Base-by-base conservation (phyloP, 2,888 invertebrate species). In the Emmelina monodactyla region DNA sequence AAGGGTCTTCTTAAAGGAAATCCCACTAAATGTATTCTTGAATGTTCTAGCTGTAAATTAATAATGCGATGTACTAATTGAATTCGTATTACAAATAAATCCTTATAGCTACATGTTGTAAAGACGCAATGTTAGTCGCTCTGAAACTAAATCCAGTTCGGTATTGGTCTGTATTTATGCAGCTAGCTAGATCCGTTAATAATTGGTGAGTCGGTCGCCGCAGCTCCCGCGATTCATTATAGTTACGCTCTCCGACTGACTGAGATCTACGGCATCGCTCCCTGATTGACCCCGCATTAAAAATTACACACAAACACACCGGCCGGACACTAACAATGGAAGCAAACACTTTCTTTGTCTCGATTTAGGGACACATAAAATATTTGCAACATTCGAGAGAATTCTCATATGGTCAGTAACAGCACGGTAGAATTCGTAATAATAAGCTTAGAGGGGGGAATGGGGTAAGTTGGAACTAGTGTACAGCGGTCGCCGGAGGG, bases 201-300 rank as follows among this genome's bases (percentile, higher is more conserved):
- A 82, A 82, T 82, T 80, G 76, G 67, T 75, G 69, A 76, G 69
- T 79, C 81, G 82, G 79, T 69, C 60, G 63, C 59, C 66, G 63
- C 67, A 67, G 70, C 70, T 60, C 60, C 58, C 55, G 50, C 75
- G 67, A 78, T 79, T 78, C 75, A 78, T 79, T 79, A 78, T 75
- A 61, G 72, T 75, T 76, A 76, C 70, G 63, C 67, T 55, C 66
- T 58, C 61, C 60, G 59, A 54, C 59, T 63, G 64, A 73, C 69
- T 65, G 71, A 72, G 78, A 78, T 72, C 64, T 76, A 79, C 75
- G 75, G 64, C 67, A 75, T 66, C 68, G 69, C 71, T 67, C 66
- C 63, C 70, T 75, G 80, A 81, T 80, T 81, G 80, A 81, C 78
- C 78, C 76, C 67, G 55, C 78, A 79, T 80, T 79, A 78, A 81